Evolutionary conservation across 2,113 vertebrate species (phyloP), one percentile per base, ranked within the genome.

Genomic region (Orycteropus afer): DNA sequence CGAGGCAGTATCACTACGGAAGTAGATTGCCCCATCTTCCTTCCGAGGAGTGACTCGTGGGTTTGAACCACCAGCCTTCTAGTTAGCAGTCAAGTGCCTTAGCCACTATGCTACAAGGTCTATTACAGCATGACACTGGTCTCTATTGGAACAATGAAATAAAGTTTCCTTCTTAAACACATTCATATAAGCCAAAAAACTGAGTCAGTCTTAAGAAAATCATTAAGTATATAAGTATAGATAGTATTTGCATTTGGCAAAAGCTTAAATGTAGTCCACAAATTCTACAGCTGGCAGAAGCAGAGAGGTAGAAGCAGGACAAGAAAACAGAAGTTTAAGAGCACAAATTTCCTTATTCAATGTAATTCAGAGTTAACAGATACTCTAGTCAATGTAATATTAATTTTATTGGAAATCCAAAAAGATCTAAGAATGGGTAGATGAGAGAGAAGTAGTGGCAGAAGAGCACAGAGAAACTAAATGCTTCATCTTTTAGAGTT

Each of bases 301-400:
- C 45, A 55, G 49, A 11, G 29, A 85, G 18, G n/a, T 22, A 94
- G 25, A 95, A 91, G 49, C 17, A 83, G 65, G 65, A 76, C 74
- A 95, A 73, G 27, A 40, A 78, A 91, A 17, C 29, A 12, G 51
- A 49, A 7, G 11, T 90, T 32, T 89, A 82, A 49, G 18, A 89
- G 25, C 14, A 76, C 49, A 85, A 69, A 94, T 69, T 80, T 96
- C 63, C 55, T 47, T 83, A 74, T 37, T 37, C 37, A 95, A 76
- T 42, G 51, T 53, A 47, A 84, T 18, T 17, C 57, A 14, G 25
- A 65, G 17, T 81, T 17, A 88, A 85, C 2, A 95, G 40, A 93
- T 80, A 90, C 7, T 74, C 40, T 93, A 8, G 10, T 65, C 7
- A 80, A 82, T 69, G 5, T 82, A 76, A 61, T 27, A 69, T 91